Conservation (phyloP, 2,797 vertebrate species). For the Lutjanus campechanus region DNA sequence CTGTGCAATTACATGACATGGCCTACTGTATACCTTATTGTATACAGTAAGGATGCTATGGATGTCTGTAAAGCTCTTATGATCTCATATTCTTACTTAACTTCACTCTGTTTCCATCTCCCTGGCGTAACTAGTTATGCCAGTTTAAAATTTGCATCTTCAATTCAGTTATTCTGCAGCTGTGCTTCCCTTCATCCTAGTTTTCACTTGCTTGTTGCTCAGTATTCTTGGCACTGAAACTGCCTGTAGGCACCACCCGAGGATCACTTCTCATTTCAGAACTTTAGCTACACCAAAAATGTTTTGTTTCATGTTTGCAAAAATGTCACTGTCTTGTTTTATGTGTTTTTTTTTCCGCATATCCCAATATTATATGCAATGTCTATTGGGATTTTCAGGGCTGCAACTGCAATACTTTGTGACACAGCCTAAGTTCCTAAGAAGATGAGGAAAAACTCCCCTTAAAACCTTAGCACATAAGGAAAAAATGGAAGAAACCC, state of each 20-base stretch:
- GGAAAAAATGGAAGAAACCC: slow-evolving; percentile 29
- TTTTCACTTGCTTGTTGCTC: slow-evolving; percentile 11
- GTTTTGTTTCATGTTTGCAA: slow-evolving; percentile 12
- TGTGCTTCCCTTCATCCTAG: neutral
- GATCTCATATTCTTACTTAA: slow-evolving; percentile 13
- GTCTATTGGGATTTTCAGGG: neutral
- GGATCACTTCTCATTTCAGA: slow-evolving; percentile 57
- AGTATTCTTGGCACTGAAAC: slow-evolving; percentile 36
- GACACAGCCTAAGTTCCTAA: neutral
- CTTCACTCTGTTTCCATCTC: neutral
- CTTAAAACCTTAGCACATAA: slow-evolving; percentile 5
- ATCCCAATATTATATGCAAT: neutral
- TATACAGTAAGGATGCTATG: neutral
- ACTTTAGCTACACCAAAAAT: slow-evolving; percentile 18
- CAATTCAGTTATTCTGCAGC: neutral
- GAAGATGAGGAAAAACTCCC: slow-evolving; percentile 18
- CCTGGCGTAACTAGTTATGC: slow-evolving; percentile 28
- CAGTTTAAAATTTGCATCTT: slow-evolving; percentile 41
- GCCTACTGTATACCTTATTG: neutral
- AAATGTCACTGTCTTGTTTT: neutral
- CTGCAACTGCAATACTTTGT: neutral
- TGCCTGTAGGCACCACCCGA: neutral
- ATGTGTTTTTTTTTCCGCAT: neutral
- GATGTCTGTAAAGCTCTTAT: slow-evolving; percentile 7
- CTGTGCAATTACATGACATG: neutral